These are phyloP conservation scores for Antechinus stuartii DNA, from an alignment of 2,113 vertebrate species.

Conservation along the genomic window DNA sequence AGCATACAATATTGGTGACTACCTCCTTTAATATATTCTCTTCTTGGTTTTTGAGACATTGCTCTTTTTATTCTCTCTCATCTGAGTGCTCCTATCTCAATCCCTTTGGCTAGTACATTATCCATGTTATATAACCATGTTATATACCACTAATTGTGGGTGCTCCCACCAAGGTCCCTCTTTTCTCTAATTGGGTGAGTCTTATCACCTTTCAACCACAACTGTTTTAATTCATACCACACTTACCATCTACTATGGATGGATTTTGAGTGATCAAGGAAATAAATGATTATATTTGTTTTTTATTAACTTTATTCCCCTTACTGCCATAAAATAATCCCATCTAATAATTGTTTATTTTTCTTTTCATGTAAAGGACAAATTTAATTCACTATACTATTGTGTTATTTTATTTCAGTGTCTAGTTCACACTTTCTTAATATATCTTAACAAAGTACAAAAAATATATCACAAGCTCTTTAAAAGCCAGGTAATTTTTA, in stretches of 20 bases:
- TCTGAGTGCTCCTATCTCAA: neutral
- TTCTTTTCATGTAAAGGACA: constrained; percentile 46
- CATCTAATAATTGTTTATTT: neutral
- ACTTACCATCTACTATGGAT: neutral
- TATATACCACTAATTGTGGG: neutral
- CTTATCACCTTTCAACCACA: neutral
- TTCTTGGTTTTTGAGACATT: neutral
- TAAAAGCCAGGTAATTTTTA: neutral
- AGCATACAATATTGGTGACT: no score
- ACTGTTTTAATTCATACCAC: neutral
- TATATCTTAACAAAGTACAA: constrained; percentile 10
- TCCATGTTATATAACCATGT: neutral
- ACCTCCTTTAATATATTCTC: neutral
- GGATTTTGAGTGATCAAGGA: neutral
- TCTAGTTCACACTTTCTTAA: neutral
- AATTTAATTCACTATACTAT: constrained; percentile 50
- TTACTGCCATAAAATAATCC: no score
- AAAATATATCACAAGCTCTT: neutral
- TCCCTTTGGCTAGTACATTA: neutral
- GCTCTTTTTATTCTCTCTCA: neutral
- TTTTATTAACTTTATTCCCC: neutral
- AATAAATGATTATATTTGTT: neutral
- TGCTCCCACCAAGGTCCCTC: neutral
- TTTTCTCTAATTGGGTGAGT: neutral
- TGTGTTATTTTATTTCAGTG: constrained; percentile 57